These are phyloP conservation scores for Phyllotis vaccarum DNA, from an alignment of 2,797 vertebrate genomes.

Conservation along the genomic window DNA sequence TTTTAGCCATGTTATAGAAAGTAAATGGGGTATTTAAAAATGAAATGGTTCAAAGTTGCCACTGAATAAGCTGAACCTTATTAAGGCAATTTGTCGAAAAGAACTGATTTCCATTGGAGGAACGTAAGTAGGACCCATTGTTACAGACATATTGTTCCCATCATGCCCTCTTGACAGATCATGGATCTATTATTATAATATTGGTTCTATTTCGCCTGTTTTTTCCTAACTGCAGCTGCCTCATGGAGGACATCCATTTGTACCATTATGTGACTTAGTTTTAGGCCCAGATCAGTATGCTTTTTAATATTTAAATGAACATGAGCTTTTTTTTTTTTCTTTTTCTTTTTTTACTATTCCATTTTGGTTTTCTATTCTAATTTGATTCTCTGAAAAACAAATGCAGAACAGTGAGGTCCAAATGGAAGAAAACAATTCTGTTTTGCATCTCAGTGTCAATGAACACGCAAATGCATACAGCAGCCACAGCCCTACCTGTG, in stretches of 20 bases:
- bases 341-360: background rate
- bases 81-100: conserved; percentile 62
- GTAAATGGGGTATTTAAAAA: conserved; percentile 62
- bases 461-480: background rate
- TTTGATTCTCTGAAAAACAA: conserved; percentile 45
- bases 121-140: conserved; percentile 62
- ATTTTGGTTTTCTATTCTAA: conserved; percentile 66
- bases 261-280: conserved; percentile 55
- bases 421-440: background rate
- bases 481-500: background rate
- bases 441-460: conserved; percentile 18
- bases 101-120: conserved; percentile 66
- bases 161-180: conserved; percentile 72
- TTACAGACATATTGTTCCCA: conserved; percentile 71
- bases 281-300: conserved; percentile 70
- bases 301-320: conserved; percentile 59
- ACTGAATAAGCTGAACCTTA: conserved; percentile 32
- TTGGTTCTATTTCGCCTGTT: conserved; percentile 73
- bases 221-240: conserved; percentile 72
- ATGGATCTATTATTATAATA: conserved; percentile 72
- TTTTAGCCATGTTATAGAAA: conserved; percentile 37
- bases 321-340: background rate
- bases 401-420: conserved; percentile 44
- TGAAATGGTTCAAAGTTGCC: conserved; percentile 29
- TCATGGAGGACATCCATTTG: conserved; percentile 52